Evolutionary conservation across 2,113 vertebrate genomes (phyloP).

Genomic region (Blennius ocellaris): DNA sequence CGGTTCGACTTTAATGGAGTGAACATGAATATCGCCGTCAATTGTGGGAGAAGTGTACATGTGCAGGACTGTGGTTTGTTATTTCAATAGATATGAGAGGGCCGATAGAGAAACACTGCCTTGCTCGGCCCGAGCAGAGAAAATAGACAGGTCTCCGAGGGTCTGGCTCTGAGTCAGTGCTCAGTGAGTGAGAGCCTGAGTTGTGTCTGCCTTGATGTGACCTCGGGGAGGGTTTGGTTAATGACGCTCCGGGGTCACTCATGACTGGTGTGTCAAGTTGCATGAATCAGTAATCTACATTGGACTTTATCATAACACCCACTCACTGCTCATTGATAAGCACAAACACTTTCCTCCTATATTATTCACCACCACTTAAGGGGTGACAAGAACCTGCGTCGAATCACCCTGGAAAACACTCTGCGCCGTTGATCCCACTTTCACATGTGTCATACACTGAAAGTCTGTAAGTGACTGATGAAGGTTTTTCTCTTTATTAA

Average conservation of each 20-base stretch:
- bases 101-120: conserved; percentile 71
- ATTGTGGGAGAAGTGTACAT: conserved; percentile 64
- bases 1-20: conserved; percentile 75
- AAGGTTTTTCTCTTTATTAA: conserved; percentile 76
- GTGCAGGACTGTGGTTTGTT: conserved; percentile 75
- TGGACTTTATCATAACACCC: conserved; percentile 63
- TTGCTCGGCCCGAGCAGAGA: conserved; percentile 67
- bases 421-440: conserved; percentile 18
- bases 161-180: conserved; percentile 64
- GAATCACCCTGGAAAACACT: conserved; percentile 31
- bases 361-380: neutral
- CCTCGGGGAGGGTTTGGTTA: conserved; percentile 64
- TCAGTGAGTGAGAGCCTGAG: conserved; percentile 61
- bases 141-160: conserved; percentile 77
- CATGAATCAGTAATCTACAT: conserved; percentile 69
- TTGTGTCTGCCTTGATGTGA: conserved; percentile 70
- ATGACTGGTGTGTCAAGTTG: conserved; percentile 69
- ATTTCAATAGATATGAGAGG: conserved; percentile 75
- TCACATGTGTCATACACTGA: conserved; percentile 38
- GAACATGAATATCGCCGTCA: conserved; percentile 75
- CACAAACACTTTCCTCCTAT: conserved; percentile 47
- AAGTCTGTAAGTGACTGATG: conserved; percentile 59
- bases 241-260: conserved; percentile 67
- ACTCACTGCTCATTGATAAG: conserved; percentile 59
- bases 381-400: neutral